phyloP scores from a whole-genome alignment of 2,113 vertebrate species.

The Willisornis vidua region DNA sequence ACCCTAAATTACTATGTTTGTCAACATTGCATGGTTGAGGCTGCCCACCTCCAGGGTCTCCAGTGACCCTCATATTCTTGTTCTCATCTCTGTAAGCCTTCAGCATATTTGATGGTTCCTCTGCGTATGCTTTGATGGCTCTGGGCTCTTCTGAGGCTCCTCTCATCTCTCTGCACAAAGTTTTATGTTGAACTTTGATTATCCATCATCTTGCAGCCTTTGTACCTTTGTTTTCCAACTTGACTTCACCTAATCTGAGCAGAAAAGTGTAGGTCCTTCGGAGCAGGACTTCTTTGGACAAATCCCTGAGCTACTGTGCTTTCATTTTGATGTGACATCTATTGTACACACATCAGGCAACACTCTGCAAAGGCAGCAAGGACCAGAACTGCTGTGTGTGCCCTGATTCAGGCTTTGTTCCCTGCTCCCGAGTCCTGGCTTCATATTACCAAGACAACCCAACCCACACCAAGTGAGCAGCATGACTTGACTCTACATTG shows the following conservation, averaged over 20 bases:
- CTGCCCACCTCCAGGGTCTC: neutral
- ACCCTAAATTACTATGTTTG: neutral
- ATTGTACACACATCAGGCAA: neutral
- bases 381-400: neutral
- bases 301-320: neutral
- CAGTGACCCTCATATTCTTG: neutral
- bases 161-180: neutral
- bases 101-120: neutral
- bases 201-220: neutral
- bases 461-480: neutral
- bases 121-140: neutral
- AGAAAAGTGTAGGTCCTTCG: neutral
- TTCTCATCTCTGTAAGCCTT: neutral
- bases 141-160: neutral
- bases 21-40: neutral
- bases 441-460: neutral
- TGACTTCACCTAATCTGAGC: neutral
- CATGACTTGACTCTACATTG: neutral
- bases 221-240: neutral
- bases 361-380: neutral
- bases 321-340: neutral
- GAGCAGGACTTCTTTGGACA: neutral
- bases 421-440: neutral
- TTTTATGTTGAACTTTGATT: neutral
- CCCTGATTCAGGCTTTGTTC: neutral